Percentiles rank a stretch among this genome's conserved stretches.
Evolutionary conservation across 2,888 invertebrate species (phyloP).

Genomic region (Eretmocerus hayati): DNA sequence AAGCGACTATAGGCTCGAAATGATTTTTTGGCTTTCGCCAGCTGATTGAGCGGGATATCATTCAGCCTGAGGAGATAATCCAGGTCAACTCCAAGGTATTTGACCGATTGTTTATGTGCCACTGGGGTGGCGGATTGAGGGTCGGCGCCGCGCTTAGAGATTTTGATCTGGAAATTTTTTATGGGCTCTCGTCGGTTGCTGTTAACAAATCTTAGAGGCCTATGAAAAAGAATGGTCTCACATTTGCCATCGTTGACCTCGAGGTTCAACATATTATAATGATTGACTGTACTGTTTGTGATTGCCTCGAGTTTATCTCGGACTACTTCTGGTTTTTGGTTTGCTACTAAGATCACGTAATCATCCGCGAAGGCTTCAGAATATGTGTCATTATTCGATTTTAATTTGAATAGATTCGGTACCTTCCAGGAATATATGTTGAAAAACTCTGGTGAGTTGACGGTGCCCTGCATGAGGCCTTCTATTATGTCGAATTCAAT

Average conservation of each 20-base stretch:
- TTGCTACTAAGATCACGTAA: not conserved
- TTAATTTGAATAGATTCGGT: constrained; percentile 18
- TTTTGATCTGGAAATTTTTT: constrained; percentile 1
- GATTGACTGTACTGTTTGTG: not conserved
- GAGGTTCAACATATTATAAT: constrained; percentile 7
- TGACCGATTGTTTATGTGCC: not conserved
- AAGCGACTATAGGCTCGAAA: constrained; percentile 3
- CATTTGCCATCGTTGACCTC: not conserved
- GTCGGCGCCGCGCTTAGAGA: not conserved
- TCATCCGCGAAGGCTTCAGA: not conserved
- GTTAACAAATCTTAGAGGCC: not conserved
- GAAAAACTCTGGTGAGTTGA: constrained; percentile 21
- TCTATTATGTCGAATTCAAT: not conserved
- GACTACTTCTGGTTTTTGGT: not conserved
- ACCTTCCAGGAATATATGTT: constrained; percentile 20
- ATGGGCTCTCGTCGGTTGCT: not conserved
- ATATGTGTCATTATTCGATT: not conserved
- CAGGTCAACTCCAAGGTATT: not conserved
- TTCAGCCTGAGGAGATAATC: constrained; percentile 5
- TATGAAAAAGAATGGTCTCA: not conserved
- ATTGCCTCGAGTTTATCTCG: not conserved
- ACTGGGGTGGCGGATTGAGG: not conserved
- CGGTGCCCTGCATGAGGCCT: constrained; percentile 16
- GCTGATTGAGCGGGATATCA: constrained; percentile 3
- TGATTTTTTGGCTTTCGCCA: constrained; percentile 8